Evolutionary conservation across 2,113 vertebrate species (phyloP), one percentile per base, ranked within the genome.

Genomic region (Lophotis ruficrista): DNA sequence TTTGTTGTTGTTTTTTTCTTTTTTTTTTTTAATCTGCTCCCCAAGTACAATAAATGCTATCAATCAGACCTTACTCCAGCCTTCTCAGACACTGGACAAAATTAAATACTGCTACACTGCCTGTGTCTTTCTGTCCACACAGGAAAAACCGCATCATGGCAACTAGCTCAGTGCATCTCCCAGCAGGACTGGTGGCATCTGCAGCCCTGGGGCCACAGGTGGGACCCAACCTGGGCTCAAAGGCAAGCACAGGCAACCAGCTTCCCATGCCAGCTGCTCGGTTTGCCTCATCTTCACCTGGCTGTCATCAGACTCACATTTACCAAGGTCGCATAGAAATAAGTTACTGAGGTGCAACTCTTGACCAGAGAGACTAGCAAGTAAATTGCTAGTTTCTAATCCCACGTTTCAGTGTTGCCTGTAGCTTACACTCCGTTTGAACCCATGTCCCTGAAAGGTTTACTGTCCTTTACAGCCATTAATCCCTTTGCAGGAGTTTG

Each of bases 131-230:
- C 33, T 0, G 1, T 38, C n/a, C 9, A 3, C 53, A 31, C 4
- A 37, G 43, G 22, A 57, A 53, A 75, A 81, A 21, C 1, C 3
- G 0, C 0, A 0, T 15, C 37, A n/a, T 0, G 4, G n/a, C 43
- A 68, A 7, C 20, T 19, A 57, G 35, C 33, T 66, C 6, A 0
- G 9, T 7, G 2, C 1, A 2, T 21, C 15, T 69, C 19, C 41
- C 1, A 1, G 19, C n/a, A 80, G 72, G 28, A 80, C 1, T 1
- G 33, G 45, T 1, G 2, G 51, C 38, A 81, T 12, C 14, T 2
- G 1, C 27, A 45, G 37, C 19, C 17, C 35, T 0, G 1, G 31
- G 28, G 20, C 23, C 1, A 2, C 15, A 11, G 57, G 14, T 27
- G n/a, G 35, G 35, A 61, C 50, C 10, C 2, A 0, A n/a, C 22